phyloP scores from a whole-genome alignment of 2,888 invertebrate species.

The Acheta domesticus region DNA sequence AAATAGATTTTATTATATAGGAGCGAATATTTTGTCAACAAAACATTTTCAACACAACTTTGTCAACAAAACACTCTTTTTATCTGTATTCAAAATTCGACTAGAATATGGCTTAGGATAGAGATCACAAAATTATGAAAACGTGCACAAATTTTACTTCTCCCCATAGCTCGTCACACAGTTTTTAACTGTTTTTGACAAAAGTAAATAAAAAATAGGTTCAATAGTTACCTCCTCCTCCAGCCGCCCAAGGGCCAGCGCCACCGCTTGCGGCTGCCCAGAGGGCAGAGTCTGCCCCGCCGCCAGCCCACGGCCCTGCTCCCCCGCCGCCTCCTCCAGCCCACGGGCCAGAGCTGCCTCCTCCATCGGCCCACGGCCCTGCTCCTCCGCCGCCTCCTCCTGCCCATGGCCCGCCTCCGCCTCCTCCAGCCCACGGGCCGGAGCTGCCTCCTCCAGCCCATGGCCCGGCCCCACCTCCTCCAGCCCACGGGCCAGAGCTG shows the following conservation, averaged over 20 bases:
- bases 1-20: too few species aligned
- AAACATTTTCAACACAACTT: too few species aligned
- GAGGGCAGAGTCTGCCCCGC: background rate
- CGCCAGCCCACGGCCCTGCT: background rate
- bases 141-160: too few species aligned
- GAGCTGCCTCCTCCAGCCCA: background rate
- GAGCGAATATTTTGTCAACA: too few species aligned
- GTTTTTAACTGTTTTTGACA: too few species aligned
- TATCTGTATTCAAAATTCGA: too few species aligned
- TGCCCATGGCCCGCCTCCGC: background rate
- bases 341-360: background rate
- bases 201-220: too few species aligned
- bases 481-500: background rate
- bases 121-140: too few species aligned
- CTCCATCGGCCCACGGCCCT: background rate
- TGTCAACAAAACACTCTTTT: too few species aligned
- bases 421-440: background rate
- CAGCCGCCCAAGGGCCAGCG: background rate
- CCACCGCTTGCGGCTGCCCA: background rate
- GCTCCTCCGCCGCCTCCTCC: background rate
- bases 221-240: background rate
- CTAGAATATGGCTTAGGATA: too few species aligned
- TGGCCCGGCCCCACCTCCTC: background rate
- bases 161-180: too few species aligned
- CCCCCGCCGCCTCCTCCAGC: background rate